Evolutionary conservation across 2,888 invertebrate species (phyloP).

Genomic region (Caenorhabditis wallacei): DNA sequence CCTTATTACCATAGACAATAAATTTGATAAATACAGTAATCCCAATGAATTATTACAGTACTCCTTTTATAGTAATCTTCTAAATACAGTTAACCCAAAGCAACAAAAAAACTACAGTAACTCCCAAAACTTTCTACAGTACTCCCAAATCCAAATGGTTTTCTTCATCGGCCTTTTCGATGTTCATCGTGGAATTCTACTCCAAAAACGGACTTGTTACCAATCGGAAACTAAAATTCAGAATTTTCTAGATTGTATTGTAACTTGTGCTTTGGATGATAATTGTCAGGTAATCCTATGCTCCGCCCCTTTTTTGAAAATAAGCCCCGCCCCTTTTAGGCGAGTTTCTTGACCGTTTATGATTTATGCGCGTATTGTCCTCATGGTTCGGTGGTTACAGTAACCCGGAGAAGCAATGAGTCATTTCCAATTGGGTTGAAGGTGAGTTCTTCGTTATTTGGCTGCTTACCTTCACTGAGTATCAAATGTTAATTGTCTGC

Average conservation of each 20-base stretch:
- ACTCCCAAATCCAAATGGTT: constrained; percentile 1
- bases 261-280: background rate
- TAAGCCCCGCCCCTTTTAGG: no score
- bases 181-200: constrained; percentile 1
- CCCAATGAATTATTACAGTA: no score
- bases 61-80: no score
- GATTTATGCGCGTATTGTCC: background rate
- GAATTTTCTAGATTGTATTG: background rate
- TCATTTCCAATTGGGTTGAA: background rate
- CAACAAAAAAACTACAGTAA: no score
- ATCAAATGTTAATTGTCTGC: no score
- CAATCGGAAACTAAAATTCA: background rate
- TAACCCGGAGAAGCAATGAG: background rate
- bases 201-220: background rate
- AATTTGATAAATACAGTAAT: no score
- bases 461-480: no score
- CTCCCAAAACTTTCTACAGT: no score
- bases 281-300: background rate
- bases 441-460: background rate
- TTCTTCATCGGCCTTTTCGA: background rate
- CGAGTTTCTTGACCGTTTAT: background rate
- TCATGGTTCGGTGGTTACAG: background rate
- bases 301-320: background rate
- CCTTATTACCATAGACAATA: no score
- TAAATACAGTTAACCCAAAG: background rate